phyloP scores from a whole-genome alignment of 2,113 vertebrate species.

The Mustelus asterias region DNA sequence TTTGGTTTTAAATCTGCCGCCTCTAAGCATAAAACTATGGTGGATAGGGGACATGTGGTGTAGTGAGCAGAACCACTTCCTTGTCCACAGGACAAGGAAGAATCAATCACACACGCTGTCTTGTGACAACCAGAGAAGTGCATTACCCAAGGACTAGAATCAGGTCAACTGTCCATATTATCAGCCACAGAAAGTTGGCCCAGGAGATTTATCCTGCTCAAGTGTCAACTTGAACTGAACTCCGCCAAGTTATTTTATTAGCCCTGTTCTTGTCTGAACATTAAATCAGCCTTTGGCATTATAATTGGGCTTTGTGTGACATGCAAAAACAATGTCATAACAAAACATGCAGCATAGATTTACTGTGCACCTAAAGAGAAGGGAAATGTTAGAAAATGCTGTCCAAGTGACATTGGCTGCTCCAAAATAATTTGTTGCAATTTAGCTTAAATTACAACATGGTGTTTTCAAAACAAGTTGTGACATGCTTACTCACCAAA shows the following conservation, averaged over 20 bases:
- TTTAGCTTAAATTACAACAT: background rate
- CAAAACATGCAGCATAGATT: background rate
- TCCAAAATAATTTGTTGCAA: background rate
- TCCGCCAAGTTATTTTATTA: background rate
- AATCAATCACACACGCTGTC: background rate
- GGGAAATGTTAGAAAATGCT: background rate
- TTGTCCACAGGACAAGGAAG: background rate
- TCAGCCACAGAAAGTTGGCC: background rate
- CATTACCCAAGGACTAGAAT: background rate
- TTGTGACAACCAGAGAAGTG: background rate
- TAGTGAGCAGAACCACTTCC: no score
- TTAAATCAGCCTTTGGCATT: background rate
- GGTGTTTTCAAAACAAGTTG: background rate
- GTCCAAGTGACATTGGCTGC: background rate
- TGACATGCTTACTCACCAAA: conserved; percentile 67
- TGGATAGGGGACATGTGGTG: background rate
- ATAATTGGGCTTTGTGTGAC: background rate
- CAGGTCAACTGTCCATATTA: background rate
- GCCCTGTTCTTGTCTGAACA: background rate
- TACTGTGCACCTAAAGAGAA: background rate
- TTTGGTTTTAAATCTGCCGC: no score
- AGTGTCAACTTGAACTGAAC: background rate
- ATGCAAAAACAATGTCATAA: background rate
- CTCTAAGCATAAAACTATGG: no score
- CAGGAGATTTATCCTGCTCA: background rate